phyloP scores from a whole-genome alignment of 2,888 invertebrate species.

The Sturmia bella region DNA sequence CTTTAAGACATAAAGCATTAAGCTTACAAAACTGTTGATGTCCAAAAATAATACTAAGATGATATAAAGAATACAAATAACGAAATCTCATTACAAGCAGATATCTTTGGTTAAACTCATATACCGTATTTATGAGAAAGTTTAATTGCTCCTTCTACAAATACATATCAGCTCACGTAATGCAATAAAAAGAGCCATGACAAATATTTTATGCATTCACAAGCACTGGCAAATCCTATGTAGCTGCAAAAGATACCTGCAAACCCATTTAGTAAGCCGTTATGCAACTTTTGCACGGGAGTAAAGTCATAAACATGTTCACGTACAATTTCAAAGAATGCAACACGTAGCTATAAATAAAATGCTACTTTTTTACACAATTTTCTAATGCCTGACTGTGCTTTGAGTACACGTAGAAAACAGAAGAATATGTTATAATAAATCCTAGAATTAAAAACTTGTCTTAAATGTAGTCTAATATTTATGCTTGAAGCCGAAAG shows the following conservation, averaged over 20 bases:
- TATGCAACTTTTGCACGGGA: conserved; percentile 35
- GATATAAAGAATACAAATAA: conserved; percentile 43
- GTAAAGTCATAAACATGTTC: conserved; percentile 67
- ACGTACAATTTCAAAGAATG: conserved; percentile 58
- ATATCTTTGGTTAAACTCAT: conserved; percentile 59
- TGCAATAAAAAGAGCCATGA: conserved; percentile 40
- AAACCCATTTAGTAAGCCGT: conserved; percentile 47
- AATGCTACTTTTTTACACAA: conserved; percentile 26
- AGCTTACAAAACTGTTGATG: conserved; percentile 1
- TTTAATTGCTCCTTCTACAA: conserved; percentile 58
- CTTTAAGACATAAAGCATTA: conserved; percentile 20
- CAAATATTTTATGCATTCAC: conserved; percentile 32
- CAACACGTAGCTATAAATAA: conserved; percentile 63
- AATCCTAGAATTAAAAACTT: neutral
- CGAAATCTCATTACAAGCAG: conserved; percentile 58
- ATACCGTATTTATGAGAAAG: conserved; percentile 58
- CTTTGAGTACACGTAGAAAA: conserved; percentile 26
- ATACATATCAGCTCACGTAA: conserved; percentile 53
- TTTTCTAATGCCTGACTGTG: conserved; percentile 2
- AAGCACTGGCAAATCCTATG: neutral
- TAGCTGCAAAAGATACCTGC: conserved; percentile 43
- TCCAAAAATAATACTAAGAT: conserved; percentile 3
- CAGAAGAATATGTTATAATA: neutral
- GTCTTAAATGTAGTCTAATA: too few relatives aligned
- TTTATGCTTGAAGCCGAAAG: too few relatives aligned